Evolutionary conservation across 2,797 vertebrate genomes (phyloP).

Genomic region (Lithobates pipiens): DNA sequence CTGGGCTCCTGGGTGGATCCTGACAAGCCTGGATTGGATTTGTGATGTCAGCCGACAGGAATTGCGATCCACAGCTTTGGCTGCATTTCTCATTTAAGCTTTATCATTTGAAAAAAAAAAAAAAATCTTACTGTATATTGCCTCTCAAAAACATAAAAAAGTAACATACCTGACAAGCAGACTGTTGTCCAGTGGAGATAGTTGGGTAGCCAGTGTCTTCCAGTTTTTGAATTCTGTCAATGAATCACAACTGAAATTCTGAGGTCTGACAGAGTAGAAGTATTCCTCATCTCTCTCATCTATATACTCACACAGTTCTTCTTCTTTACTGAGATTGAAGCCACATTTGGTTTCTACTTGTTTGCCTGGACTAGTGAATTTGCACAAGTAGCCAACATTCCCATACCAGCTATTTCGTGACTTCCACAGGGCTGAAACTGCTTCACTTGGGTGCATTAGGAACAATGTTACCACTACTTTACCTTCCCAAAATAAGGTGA

Average conservation of each 20-base stretch:
- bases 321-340: constrained; percentile 33
- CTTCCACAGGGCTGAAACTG: constrained; percentile 62
- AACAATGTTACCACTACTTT: constrained; percentile 49
- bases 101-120: no score
- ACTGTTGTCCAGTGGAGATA: constrained; percentile 51
- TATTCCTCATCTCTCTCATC: constrained; percentile 63
- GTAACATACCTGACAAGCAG: constrained; percentile 56
- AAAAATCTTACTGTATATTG: no score
- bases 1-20: no score
- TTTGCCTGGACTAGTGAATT: constrained; percentile 34
- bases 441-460: constrained; percentile 64
- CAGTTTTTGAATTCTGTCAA: constrained; percentile 27
- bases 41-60: no score
- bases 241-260: constrained; percentile 54
- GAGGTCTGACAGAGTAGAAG: constrained; percentile 62
- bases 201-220: constrained; percentile 32
- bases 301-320: constrained; percentile 59
- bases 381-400: constrained; percentile 50
- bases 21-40: no score
- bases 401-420: constrained; percentile 62
- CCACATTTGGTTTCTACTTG: constrained; percentile 29
- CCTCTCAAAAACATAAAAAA: no score
- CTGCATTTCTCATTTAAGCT: no score
- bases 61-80: no score
- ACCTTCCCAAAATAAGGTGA: constrained; percentile 66